phyloP scores from a whole-genome alignment of 2,888 invertebrate genomes.

The Schizotus pectinicornis region DNA sequence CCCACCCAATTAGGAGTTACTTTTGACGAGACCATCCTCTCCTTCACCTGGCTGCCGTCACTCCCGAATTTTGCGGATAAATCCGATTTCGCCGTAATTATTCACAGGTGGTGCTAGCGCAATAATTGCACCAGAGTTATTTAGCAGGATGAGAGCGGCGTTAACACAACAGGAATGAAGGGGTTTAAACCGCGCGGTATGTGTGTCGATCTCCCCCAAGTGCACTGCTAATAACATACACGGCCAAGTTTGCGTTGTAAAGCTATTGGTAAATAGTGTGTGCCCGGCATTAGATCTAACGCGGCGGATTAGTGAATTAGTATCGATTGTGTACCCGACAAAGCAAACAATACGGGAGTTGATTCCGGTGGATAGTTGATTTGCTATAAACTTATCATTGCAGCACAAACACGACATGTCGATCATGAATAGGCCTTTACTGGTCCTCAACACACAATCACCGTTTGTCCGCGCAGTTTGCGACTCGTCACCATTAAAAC shows the following conservation, averaged over 20 bases:
- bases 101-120: conserved; percentile 19
- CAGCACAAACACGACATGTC: conserved; percentile 56
- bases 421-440: conserved; percentile 40
- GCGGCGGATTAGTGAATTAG: conserved; percentile 48
- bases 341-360: conserved; percentile 43
- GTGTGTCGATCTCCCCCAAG: conserved; percentile 11
- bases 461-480: conserved; percentile 23
- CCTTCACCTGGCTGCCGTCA: too few relatives aligned
- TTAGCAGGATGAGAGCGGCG: conserved; percentile 12
- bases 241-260: conserved; percentile 23
- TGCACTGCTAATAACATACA: conserved; percentile 11
- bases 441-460: conserved; percentile 37
- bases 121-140: conserved; percentile 10
- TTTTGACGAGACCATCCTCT: too few relatives aligned
- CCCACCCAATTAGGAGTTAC: conserved; percentile 41
- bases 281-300: conserved; percentile 29
- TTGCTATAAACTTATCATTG: conserved; percentile 54
- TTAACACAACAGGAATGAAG: conserved; percentile 16
- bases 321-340: conserved; percentile 51
- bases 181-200: conserved; percentile 16
- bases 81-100: conserved; percentile 9
- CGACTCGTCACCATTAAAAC: too few relatives aligned
- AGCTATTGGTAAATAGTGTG: conserved; percentile 25
- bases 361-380: conserved; percentile 40
- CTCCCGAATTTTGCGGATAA: too few relatives aligned